Evolutionary conservation across 2,797 vertebrate species (phyloP), one percentile per base, ranked within the genome.

Genomic region (Rhinophrynus dorsalis): DNA sequence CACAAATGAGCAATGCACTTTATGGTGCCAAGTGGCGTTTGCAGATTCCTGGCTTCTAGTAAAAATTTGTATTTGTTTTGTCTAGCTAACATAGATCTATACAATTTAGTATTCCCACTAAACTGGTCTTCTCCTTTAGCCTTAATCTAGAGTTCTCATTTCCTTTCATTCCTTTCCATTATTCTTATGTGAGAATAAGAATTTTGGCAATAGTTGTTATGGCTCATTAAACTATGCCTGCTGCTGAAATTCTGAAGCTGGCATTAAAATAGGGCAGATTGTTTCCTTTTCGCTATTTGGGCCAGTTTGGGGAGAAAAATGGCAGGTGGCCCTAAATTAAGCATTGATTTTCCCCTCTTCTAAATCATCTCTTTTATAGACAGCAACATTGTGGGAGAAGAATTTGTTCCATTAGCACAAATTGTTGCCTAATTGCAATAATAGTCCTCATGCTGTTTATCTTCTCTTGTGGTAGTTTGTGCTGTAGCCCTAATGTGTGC

Each of bases 381-480:
- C 50, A 40, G 51, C 74, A 57, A 30, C 1, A 18, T 78, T 81
- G 68, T 64, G 59, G 58, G 11, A 52, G 27, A 67, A 77, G 62
- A 27, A 77, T 51, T 74, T 33, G 38, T 61, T 55, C 38, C 17
- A 78, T 77, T 77, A 77, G 69, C 71, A 63, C 67, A 77, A 48
- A 74, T 73, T 77, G 69, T 63, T 61, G 52, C 68, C 79, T 83
- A 81, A 83, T 80, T 82, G 74, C 3, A 33, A 37, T 21, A 66
- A 64, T 75, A 60, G 37, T 27, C 78, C 82, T 83, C 44, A 70
- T 69, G 75, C 77, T 30, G 74, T 67, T 80, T 71, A 66, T 62
- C 30, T 76, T 68, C 74, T 84, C 6, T 1, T 72, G 77, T 78
- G 37, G 74, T 77, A 80, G 69, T 57, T 62, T 78, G 52, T 67